Conservation (phyloP, 2,797 vertebrate species). For the Nannoperca obscura region DNA sequence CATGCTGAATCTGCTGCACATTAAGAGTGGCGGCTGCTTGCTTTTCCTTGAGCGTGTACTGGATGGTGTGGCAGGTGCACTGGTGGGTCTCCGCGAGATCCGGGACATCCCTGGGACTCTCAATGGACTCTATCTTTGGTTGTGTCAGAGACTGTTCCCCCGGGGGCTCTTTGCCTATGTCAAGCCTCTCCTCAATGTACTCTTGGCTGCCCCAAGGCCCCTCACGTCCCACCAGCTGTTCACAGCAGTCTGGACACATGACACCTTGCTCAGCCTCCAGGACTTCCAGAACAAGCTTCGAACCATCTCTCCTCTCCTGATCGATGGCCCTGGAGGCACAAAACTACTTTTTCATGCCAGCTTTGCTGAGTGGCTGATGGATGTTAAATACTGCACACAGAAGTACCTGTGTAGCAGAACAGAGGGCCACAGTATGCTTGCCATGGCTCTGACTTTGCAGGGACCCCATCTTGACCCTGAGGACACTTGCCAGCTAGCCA, state of each 20-base stretch:
- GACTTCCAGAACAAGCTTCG: constrained; percentile 82
- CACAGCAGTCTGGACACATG: constrained; percentile 79
- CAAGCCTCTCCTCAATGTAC: constrained; percentile 83
- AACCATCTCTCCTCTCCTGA: constrained; percentile 79
- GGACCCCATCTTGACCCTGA: constrained; percentile 73
- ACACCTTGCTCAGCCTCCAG: constrained; percentile 65
- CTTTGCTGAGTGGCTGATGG: constrained; percentile 89
- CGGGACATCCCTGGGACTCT: constrained; percentile 90
- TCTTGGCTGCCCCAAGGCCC: constrained; percentile 84
- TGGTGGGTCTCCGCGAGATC: constrained; percentile 86
- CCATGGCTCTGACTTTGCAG: constrained; percentile 83
- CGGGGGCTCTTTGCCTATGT: constrained; percentile 80
- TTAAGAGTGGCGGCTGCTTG: constrained; percentile 90
- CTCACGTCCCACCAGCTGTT: constrained; percentile 81
- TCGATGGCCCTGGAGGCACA: constrained; percentile 71
- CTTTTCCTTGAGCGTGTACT: constrained; percentile 89
- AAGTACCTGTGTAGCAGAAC: constrained; percentile 85
- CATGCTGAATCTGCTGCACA: constrained; percentile 90
- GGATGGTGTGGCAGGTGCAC: constrained; percentile 83
- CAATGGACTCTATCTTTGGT: constrained; percentile 90
- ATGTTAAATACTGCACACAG: constrained; percentile 90
- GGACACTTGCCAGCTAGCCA: constrained; percentile 81
- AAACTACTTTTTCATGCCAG: constrained; percentile 88
- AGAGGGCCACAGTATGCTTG: constrained; percentile 87
- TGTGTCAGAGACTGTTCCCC: constrained; percentile 89